Conservation (phyloP, 2,888 invertebrate species). For the Drymonia ruficornis region DNA sequence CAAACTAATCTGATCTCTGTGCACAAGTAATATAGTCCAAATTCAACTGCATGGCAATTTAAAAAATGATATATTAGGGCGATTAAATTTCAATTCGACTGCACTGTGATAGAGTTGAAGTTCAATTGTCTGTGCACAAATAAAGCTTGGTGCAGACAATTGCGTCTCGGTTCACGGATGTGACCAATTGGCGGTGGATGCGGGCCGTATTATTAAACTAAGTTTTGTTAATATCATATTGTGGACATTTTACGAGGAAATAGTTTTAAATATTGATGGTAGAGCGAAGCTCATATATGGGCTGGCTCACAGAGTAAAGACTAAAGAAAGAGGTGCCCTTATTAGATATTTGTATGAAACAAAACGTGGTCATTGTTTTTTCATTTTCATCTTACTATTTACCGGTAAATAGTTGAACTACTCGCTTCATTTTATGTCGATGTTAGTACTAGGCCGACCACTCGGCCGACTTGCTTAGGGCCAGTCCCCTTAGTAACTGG, state of each 20-base stretch:
- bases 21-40: slow-evolving; percentile 13
- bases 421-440: too few relatives aligned
- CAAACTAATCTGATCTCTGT: background rate
- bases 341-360: too few relatives aligned
- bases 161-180: slow-evolving; percentile 66
- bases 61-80: background rate
- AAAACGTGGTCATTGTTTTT: too few relatives aligned
- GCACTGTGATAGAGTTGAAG: slow-evolving; percentile 9
- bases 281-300: too few relatives aligned
- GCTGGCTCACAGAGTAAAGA: too few relatives aligned
- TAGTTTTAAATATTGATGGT: background rate
- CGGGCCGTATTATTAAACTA: slow-evolving; percentile 59
- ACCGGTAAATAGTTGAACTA: too few relatives aligned
- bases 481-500: too few relatives aligned
- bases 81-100: slow-evolving; percentile 6
- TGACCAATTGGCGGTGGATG: slow-evolving; percentile 64
- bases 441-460: too few relatives aligned
- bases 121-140: slow-evolving; percentile 34
- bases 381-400: too few relatives aligned
- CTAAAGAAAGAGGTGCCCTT: too few relatives aligned
- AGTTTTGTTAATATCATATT: slow-evolving; percentile 7
- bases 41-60: background rate
- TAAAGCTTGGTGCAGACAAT: slow-evolving; percentile 59
- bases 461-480: too few relatives aligned
- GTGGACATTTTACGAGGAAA: slow-evolving; percentile 5